Base-by-base conservation (phyloP, 1,140 invertebrate genomes). In the Cydia pomonella region DNA sequence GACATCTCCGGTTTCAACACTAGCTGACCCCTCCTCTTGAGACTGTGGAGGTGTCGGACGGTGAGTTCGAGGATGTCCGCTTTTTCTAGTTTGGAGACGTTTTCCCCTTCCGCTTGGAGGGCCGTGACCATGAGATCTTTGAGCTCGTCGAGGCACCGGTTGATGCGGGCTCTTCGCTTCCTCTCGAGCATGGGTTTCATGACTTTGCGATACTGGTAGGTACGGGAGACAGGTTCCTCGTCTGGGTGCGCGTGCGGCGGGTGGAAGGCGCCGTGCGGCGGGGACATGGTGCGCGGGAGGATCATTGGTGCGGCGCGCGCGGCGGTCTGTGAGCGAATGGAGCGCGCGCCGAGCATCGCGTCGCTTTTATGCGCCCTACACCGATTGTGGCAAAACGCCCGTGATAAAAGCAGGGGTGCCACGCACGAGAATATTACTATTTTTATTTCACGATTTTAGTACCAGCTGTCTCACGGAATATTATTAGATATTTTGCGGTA, bases 131-230 rank as follows among this genome's bases (percentile, higher is more conserved):
- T 98, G 73, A 99, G 93, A 84, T 97, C 96, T 88, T 99, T 99
- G 23, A 99, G 94, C 87, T 98, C 97, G 88, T 98, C 97, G 77
- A 99, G 94, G 88, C 97, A 99, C 69, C 97, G 95, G 94, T 99
- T 99, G 92, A 99, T 99, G 77, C 98, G 94, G 0, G 98, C 98
- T 75, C 98, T 93, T 69, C 98, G 94, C 93, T 98, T 97, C 74
- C 98, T 95, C 91, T 99, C 98, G 85, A 99, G 94, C 95, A 99
- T 96, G 29, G 98, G 98, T 92, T 99, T 99, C 96, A 97, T 97
- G 78, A 98, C 96, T 95, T 98, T 98, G 92, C 97, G 95, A 93
- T 98, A 98, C 83, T 97, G 97, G 88, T 97, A 97, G 77, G 97
- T 98, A 81, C 97, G 94, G 74, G 96, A 97, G 85, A 97, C 96